These are phyloP conservation scores for Apostichopus leukothele DNA, from an alignment of 53 echinoderm and acorn worm genomes.

Conservation along the genomic window DNA sequence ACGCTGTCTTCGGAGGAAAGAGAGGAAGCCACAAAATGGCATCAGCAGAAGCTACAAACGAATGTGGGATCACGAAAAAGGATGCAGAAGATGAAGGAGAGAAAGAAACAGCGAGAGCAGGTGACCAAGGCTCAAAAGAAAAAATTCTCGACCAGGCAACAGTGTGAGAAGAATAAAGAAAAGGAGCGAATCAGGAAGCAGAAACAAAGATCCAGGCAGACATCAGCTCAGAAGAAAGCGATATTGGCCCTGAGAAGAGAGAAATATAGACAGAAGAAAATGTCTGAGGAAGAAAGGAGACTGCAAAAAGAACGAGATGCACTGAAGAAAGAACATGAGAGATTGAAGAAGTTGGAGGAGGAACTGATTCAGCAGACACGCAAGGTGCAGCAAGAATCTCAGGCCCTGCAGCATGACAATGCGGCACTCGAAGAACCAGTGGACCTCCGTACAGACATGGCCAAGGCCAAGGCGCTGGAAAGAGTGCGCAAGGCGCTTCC, in stretches of 20 bases:
- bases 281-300: neutral
- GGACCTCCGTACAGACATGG: slow-evolving; percentile 29
- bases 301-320: slow-evolving; percentile 3
- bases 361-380: neutral
- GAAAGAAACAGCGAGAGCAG: neutral
- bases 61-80: slow-evolving; percentile 9
- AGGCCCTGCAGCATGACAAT: neutral
- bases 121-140: neutral
- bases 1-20: slow-evolving; percentile 49
- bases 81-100: slow-evolving; percentile 10
- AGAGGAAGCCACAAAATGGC: slow-evolving; percentile 20
- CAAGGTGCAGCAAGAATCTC: too few relatives aligned
- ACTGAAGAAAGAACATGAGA: slow-evolving; percentile 16
- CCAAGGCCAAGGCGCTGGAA: slow-evolving; percentile 18
- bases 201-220: neutral
- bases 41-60: slow-evolving; percentile 38
- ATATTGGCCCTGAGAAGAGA: neutral
- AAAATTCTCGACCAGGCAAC: neutral
- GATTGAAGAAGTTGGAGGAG: slow-evolving; percentile 11
- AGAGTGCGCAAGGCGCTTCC: slow-evolving; percentile 33
- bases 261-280: neutral
- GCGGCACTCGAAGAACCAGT: slow-evolving; percentile 7
- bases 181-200: neutral
- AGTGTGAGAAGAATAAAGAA: neutral
- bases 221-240: neutral